phyloP scores from a whole-genome alignment of 2,797 vertebrate species.

The Argentina silus region DNA sequence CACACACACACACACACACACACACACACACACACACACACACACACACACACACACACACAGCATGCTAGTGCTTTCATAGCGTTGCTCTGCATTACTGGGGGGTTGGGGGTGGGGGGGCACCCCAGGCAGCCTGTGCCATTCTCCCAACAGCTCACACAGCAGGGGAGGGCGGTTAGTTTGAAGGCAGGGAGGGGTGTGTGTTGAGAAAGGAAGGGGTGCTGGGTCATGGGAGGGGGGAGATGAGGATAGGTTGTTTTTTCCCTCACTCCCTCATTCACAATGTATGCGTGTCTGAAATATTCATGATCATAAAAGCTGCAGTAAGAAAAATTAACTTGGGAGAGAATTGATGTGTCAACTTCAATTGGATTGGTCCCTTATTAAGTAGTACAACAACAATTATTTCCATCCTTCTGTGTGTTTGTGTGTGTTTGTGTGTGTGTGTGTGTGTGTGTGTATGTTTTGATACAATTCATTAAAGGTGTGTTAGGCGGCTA shows the following conservation, averaged over 20 bases:
- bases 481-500: conserved; percentile 35
- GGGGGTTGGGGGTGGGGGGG: conserved; percentile 12
- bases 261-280: conserved; percentile 43
- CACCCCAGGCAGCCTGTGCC: conserved; percentile 21
- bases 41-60: conserved; percentile 6
- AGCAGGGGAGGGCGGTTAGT: conserved; percentile 37
- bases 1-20: neutral
- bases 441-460: no score
- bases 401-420: neutral
- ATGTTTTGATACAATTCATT: conserved; percentile 37
- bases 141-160: conserved; percentile 27
- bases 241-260: conserved; percentile 26
- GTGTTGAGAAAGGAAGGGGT: conserved; percentile 6
- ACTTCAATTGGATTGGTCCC: conserved; percentile 25
- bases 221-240: conserved; percentile 8
- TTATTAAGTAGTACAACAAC: neutral
- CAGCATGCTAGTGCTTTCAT: conserved; percentile 10
- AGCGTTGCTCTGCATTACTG: conserved; percentile 23
- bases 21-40: neutral
- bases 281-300: conserved; percentile 57
- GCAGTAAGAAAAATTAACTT: conserved; percentile 28
- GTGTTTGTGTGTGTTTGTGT: neutral
- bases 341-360: conserved; percentile 36
- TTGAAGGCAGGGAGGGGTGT: conserved; percentile 2
- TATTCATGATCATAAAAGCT: conserved; percentile 54